Evolutionary conservation across 2,888 invertebrate species (phyloP).

Genomic region (Megaustenia siamemsis): DNA sequence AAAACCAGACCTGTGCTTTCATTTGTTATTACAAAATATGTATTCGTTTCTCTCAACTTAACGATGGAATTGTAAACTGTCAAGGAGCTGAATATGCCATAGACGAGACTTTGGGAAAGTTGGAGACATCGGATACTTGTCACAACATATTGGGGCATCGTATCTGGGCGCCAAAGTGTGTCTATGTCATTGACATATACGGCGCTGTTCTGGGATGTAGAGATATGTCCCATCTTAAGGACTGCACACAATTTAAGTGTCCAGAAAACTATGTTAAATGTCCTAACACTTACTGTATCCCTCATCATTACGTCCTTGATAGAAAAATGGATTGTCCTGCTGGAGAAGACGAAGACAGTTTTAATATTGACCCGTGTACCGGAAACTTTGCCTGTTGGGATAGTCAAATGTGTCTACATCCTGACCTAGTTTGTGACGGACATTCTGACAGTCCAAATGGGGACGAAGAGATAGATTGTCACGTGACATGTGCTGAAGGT

Average conservation of each 20-base stretch:
- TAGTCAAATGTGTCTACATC: constrained; percentile 51
- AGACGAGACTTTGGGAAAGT: constrained; percentile 13
- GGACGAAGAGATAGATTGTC: constrained; percentile 62
- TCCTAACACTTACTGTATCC: constrained; percentile 32
- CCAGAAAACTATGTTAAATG: constrained; percentile 33
- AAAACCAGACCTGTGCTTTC: not conserved
- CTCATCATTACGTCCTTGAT: not conserved
- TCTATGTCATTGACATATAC: constrained; percentile 28
- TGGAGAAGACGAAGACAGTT: constrained; percentile 25
- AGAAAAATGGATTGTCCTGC: not conserved
- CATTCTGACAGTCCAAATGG: constrained; percentile 52
- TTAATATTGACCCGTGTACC: not conserved
- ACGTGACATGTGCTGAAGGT: constrained; percentile 49
- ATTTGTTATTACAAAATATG: constrained; percentile 64
- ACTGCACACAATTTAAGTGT: constrained; percentile 43
- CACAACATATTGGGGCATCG: not conserved
- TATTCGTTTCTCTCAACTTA: constrained; percentile 67
- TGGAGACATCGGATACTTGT: not conserved
- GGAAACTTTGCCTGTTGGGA: constrained; percentile 35
- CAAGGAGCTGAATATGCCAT: constrained; percentile 63
- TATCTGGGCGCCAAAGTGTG: constrained; percentile 14
- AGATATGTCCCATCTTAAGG: constrained; percentile 77
- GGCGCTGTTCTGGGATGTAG: constrained; percentile 12
- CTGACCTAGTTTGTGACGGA: constrained; percentile 59
- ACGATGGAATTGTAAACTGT: constrained; percentile 71